A percentile compares a stretch with the other conserved stretches of the same genome.
phyloP scores from a whole-genome alignment of 37 sponge, comb jelly and placozoan species.

The Hormiphora californensis region DNA sequence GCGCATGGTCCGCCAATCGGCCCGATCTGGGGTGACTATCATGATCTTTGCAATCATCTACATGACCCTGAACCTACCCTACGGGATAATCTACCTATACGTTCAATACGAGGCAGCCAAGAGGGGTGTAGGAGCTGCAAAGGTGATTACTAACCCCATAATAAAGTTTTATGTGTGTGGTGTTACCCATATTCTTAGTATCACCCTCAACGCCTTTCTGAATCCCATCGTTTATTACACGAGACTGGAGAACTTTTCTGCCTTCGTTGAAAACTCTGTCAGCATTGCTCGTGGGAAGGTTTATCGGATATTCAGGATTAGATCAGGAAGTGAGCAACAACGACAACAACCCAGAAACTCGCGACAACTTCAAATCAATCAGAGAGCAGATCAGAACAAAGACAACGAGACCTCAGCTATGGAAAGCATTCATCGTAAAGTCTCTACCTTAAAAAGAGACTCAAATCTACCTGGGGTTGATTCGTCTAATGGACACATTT shows the following conservation, averaged over 20 bases:
- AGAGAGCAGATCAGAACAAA: too few relatives aligned
- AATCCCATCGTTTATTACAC: slow-evolving; percentile 19
- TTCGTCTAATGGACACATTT: too few relatives aligned
- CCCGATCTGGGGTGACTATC: slow-evolving; percentile 18
- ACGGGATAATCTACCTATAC: background rate
- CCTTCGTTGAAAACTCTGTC: too few relatives aligned
- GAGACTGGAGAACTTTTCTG: background rate
- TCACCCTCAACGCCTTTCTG: background rate
- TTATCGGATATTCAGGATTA: too few relatives aligned
- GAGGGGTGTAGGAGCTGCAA: background rate
- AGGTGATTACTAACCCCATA: background rate
- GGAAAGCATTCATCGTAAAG: too few relatives aligned
- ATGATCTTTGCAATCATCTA: background rate
- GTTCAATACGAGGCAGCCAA: background rate
- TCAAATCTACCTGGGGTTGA: too few relatives aligned
- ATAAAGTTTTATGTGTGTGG: background rate
- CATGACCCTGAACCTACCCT: slow-evolving; percentile 32
- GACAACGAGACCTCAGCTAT: too few relatives aligned
- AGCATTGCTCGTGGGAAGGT: too few relatives aligned
- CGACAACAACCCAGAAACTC: too few relatives aligned
- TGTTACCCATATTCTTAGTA: slow-evolving; percentile 31
- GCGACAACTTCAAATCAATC: too few relatives aligned
- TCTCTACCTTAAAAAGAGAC: too few relatives aligned
- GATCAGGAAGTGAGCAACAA: too few relatives aligned
- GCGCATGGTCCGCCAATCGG: background rate